Evolutionary conservation across 1,140 invertebrate genomes (phyloP).

Genomic region (Ceratosolen fusciceps): DNA sequence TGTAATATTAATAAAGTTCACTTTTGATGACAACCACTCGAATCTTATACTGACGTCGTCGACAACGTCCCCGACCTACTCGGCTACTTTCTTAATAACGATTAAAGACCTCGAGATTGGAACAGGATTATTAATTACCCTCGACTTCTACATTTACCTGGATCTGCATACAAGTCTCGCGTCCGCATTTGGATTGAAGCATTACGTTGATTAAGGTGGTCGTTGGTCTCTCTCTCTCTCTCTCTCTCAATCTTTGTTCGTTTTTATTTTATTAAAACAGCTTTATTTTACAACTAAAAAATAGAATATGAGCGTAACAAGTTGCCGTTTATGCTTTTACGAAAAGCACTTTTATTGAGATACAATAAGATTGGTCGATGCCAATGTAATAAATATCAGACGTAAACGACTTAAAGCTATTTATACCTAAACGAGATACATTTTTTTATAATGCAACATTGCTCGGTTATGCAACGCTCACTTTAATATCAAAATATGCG

Average conservation of each 20-base stretch:
- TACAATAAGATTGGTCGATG: constrained; percentile 4
- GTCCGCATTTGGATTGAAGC: no score
- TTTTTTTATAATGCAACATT: constrained; percentile 21
- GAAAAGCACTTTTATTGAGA: constrained; percentile 20
- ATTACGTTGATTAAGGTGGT: no score
- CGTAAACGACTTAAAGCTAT: constrained; percentile 34
- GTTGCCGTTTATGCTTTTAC: constrained; percentile 13
- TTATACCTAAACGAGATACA: constrained; percentile 11
- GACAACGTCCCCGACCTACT: no score
- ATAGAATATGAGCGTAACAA: constrained; percentile 34
- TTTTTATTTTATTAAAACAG: constrained; percentile 45
- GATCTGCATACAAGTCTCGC: no score
- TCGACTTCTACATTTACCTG: no score
- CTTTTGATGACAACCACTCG: constrained; percentile 51
- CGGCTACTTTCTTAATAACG: no score
- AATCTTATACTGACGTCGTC: no score
- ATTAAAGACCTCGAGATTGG: no score
- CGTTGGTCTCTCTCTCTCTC: no score
- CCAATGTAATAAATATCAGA: constrained; percentile 43
- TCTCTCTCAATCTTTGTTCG: no score
- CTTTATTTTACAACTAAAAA: constrained; percentile 44
- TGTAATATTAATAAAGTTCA: constrained; percentile 57
- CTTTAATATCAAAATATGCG: constrained; percentile 11
- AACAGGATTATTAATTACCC: no score
- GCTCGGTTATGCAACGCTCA: neutral